Evolutionary conservation across 2,113 vertebrate species (phyloP), one percentile per base, ranked within the genome.

Genomic region (Phyllostomus hastatus): DNA sequence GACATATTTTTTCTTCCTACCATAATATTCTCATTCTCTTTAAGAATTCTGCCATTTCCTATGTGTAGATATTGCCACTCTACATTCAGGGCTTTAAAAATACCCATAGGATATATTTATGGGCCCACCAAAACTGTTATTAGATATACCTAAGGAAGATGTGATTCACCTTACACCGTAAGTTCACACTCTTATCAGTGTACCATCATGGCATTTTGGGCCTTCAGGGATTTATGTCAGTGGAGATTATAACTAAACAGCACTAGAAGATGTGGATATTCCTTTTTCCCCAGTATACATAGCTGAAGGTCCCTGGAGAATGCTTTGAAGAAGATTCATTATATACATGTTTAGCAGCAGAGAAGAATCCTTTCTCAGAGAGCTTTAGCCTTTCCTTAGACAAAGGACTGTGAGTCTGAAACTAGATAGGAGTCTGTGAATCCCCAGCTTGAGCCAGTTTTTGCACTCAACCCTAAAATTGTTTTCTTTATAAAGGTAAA

Each of bases 401-500:
- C n/a, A 87, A 59, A 52, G 67, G 10, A 5, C 14, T 38, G 50
- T 43, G 35, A 82, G 26, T 76, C 80, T 87, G 0, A 66, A 70
- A 57, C 31, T 48, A 73, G 12, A 72, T 26, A 73, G 86, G 22
- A 73, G 38, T 52, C 9, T 89, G 5, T 75, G 46, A 70, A 82
- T 64, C 43, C 54, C 22, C 22, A 72, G 33, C 22, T 72, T 7
- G 7, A 41, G 35, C 41, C 33, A 31, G 16, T 83, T 72, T 95
- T 24, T 82, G 57, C 16, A 50, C 28, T 52, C 46, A 87, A 43
- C 50, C 48, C 4, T 67, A 72, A 38, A 93, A 66, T 73, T 59
- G 6, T 67, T 83, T 90, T 78, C 31, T 82, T 92, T 83, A 24
- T 70, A 86, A 91, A 96, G 33, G 52, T 88, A 50, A 85, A 89